These are phyloP conservation scores for Ataeniobius toweri DNA, from an alignment of 2,797 vertebrate species.

Conservation along the genomic window DNA sequence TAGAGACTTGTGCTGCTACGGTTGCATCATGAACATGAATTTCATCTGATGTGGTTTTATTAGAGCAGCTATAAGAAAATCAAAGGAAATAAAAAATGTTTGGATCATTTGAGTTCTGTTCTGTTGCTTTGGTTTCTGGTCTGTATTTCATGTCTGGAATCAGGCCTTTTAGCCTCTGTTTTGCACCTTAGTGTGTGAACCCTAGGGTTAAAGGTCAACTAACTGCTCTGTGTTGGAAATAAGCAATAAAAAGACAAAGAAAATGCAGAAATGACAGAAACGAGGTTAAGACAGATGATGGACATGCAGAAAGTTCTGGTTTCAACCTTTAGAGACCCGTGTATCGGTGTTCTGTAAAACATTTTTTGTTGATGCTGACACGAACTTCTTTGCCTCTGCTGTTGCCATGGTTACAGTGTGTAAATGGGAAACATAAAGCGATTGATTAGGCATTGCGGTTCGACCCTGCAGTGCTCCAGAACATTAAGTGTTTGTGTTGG, in stretches of 20 bases:
- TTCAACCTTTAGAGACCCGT: background rate
- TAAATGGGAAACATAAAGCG: background rate
- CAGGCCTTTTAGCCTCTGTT: too few species aligned
- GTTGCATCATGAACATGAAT: background rate
- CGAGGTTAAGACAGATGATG: background rate
- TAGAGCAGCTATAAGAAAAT: background rate
- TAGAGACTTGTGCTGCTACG: background rate
- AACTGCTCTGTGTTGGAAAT: background rate
- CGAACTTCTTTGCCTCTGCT: conserved; percentile 10
- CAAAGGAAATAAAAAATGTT: background rate
- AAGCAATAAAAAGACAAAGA: background rate
- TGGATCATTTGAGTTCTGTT: background rate
- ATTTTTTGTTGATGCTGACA: background rate
- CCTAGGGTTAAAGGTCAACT: background rate
- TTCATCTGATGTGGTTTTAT: background rate
- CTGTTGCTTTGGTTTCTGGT: too few species aligned
- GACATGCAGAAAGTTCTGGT: background rate
- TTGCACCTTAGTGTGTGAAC: background rate
- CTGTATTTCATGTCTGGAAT: too few species aligned
- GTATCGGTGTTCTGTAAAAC: too few species aligned
- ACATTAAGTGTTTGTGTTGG: background rate
- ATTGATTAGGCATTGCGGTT: background rate
- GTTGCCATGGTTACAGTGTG: conserved; percentile 15
- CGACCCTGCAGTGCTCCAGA: background rate
- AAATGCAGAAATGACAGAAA: background rate